phyloP scores from a whole-genome alignment of 2,888 invertebrate genomes.

The Tridacna gigas region DNA sequence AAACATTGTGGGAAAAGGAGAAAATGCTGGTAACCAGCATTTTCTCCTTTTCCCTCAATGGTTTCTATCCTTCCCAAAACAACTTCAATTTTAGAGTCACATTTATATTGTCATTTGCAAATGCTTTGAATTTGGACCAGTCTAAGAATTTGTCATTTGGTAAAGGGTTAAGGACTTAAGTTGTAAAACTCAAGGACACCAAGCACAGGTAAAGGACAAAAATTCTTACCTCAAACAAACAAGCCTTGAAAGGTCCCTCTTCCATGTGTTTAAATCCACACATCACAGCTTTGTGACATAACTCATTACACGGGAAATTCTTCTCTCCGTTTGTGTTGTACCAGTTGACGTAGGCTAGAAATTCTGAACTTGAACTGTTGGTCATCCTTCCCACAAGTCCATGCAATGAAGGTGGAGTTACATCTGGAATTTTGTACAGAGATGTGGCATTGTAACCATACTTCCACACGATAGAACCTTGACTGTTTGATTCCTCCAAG shows the following conservation, averaged over 20 bases:
- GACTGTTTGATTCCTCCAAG: conserved; percentile 87
- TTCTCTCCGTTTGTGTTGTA: conserved; percentile 40
- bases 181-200: no score
- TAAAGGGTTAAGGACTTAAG: no score
- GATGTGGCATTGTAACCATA: conserved; percentile 93
- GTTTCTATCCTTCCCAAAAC: no score
- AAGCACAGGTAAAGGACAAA: no score
- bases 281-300: conserved; percentile 43
- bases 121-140: no score
- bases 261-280: conserved; percentile 44
- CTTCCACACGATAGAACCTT: conserved; percentile 91
- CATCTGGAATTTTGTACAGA: conserved; percentile 91
- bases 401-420: conserved; percentile 91
- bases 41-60: no score
- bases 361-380: conserved; percentile 24
- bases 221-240: conserved; percentile 20
- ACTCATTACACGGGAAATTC: conserved; percentile 30
- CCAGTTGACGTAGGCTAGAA: conserved; percentile 87
- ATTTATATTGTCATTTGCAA: no score
- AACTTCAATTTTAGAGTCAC: no score
- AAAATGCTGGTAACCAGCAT: no score
- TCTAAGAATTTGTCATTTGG: no score
- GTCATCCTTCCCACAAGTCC: conserved; percentile 86
- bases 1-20: no score
- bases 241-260: conserved; percentile 21